Evolutionary conservation across 2,797 vertebrate species (phyloP).

Genomic region (Ispidina lecontei): DNA sequence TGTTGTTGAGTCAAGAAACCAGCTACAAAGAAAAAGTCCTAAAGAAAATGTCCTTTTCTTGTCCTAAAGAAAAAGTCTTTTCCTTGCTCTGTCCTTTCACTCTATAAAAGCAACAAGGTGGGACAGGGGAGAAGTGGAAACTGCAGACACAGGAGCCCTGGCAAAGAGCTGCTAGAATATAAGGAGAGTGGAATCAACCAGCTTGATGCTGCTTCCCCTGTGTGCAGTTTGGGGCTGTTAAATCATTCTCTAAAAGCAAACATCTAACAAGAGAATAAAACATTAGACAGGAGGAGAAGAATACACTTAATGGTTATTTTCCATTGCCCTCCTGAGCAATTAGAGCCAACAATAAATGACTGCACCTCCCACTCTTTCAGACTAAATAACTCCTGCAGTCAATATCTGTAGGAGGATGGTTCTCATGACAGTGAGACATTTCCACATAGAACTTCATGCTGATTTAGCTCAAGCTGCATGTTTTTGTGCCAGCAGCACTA

Average conservation of each 20-base stretch:
- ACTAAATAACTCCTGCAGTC: conserved; percentile 11
- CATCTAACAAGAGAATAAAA: conserved; percentile 23
- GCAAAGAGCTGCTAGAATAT: not conserved
- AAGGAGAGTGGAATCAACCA: not conserved
- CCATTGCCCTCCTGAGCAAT: conserved; percentile 43
- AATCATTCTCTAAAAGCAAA: conserved; percentile 41
- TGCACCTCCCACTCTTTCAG: conserved; percentile 42
- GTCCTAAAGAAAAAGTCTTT: not conserved
- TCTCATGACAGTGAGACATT: conserved; percentile 35
- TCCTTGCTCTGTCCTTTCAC: not conserved
- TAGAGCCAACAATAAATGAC: conserved; percentile 6
- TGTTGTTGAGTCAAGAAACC: not conserved
- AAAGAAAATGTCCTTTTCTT: not conserved
- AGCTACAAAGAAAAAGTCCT: not conserved
- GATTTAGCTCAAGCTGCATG: not conserved
- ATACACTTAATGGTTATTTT: conserved; percentile 37
- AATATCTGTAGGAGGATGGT: conserved; percentile 16
- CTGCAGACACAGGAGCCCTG: not conserved
- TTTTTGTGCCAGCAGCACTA: conserved; percentile 41
- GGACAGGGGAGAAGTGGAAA: not conserved
- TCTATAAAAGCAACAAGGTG: not conserved
- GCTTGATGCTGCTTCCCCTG: not conserved
- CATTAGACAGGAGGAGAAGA: not conserved
- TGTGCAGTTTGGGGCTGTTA: conserved; percentile 4
- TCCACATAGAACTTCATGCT: conserved; percentile 26